Evolutionary conservation across 2,113 vertebrate genomes (phyloP), one percentile per base, ranked within the genome.

Genomic region (Polypterus bichir): DNA sequence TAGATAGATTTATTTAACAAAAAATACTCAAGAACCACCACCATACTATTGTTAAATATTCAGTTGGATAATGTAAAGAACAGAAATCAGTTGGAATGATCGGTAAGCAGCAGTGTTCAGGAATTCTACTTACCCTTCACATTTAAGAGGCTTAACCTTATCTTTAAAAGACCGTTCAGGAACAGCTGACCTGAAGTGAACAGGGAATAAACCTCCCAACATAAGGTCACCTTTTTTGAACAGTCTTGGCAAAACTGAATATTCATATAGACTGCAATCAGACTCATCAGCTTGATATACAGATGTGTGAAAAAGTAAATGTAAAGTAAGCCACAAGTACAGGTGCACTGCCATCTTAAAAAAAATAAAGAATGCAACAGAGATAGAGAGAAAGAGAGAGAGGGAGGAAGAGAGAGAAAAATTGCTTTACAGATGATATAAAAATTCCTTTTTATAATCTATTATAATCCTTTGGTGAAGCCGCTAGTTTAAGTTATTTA

Each of bases 121-220:
- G 48, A 9, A 61, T 46, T 44, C 48, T 48, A 72, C 70, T 71
- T 53, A 76, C 66, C 56, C 65, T 53, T 66, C 59, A 62, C 73
- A 76, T 47, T 4, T 62, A 3, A 47, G 46, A 45, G 61, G 56
- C 49, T 59, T 44, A 3, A 62, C 66, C 46, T 59, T 58, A 10
- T 59, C 60, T 54, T 7, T 59, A 54, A 76, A 83, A 5, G 64
- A 64, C 10, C 73, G 44, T 44, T 79, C 65, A 51, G 71, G 62
- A 5, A 68, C 44, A 46, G 70, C 73, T 61, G 71, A 73, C 54
- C 49, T 61, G 44, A 68, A 46, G 64, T 79, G 68, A 64, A 76
- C 57, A 62, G 75, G 72, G 68, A 80, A 77, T 5, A 81, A 66
- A 10, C 71, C 71, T 47, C 73, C 73, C 45, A 79, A 74, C 46